phyloP scores from a whole-genome alignment of 2,888 invertebrate genomes.

The Acleris cristana region DNA sequence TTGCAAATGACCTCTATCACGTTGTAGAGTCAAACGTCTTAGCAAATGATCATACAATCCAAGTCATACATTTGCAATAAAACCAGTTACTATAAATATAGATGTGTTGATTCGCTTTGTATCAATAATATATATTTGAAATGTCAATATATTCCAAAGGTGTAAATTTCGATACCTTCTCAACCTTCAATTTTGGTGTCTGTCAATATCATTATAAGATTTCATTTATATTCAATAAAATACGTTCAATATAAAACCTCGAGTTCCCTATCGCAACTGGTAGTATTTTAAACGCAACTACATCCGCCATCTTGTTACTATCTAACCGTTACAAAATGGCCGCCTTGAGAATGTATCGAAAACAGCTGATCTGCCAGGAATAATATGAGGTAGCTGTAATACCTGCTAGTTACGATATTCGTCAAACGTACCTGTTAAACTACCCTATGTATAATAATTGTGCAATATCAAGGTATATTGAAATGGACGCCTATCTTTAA shows the following conservation, averaged over 20 bases:
- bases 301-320: slow-evolving; percentile 4
- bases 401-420: slow-evolving; percentile 40
- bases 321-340: slow-evolving; percentile 11
- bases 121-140: slow-evolving; percentile 3
- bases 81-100: slow-evolving; percentile 25
- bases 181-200: background rate
- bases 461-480: slow-evolving; percentile 32
- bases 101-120: slow-evolving; percentile 20
- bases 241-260: too few species aligned
- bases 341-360: slow-evolving; percentile 14
- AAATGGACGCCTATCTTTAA: slow-evolving; percentile 2
- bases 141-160: background rate
- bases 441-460: slow-evolving; percentile 40
- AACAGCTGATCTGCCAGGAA: slow-evolving; percentile 5
- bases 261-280: too few species aligned
- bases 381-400: slow-evolving; percentile 19
- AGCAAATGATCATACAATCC: background rate
- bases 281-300: background rate
- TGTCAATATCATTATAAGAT: too few species aligned
- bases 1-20: slow-evolving; percentile 12
- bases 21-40: slow-evolving; percentile 5
- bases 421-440: slow-evolving; percentile 55
- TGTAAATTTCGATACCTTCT: background rate
- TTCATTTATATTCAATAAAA: too few species aligned
- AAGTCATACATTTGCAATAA: slow-evolving; percentile 21